Evolutionary conservation across 2,888 invertebrate species (phyloP).

Genomic region (Stenchaetothrips biformis): DNA sequence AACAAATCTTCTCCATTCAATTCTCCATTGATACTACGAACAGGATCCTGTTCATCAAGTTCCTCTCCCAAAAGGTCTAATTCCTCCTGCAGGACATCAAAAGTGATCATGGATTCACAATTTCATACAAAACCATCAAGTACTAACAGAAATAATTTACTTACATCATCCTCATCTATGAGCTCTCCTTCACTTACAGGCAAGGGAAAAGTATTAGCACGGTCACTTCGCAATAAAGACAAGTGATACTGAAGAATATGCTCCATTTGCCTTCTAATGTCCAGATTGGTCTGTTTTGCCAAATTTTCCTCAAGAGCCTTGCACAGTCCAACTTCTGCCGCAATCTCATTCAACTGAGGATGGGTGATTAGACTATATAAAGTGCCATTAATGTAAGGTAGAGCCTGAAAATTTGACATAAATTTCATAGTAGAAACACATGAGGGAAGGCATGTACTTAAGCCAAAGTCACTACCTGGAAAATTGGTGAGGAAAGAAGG

Average conservation of each 20-base stretch:
- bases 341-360: background rate
- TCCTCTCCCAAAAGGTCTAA: conserved; percentile 7
- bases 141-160: background rate
- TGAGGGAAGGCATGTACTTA: too few relatives aligned
- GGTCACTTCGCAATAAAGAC: background rate
- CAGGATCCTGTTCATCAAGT: background rate
- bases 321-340: background rate
- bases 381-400: background rate
- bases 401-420: background rate
- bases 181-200: background rate
- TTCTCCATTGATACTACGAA: conserved; percentile 8
- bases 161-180: conserved; percentile 13
- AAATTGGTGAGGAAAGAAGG: conserved; percentile 42
- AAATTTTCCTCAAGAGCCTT: background rate
- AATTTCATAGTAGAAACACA: too few relatives aligned
- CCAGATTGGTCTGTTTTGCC: background rate
- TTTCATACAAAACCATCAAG: too few relatives aligned
- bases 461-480: conserved; percentile 29
- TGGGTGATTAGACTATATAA: background rate
- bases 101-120: background rate
- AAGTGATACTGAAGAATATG: background rate
- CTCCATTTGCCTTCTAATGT: conserved; percentile 1
- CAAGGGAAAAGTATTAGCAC: background rate
- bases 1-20: conserved; percentile 3
- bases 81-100: background rate